A percentile compares a stretch with the other conserved stretches of the same genome.
Evolutionary conservation across 1,140 invertebrate genomes (phyloP).

Genomic region (Aporrectodea caliginosa): DNA sequence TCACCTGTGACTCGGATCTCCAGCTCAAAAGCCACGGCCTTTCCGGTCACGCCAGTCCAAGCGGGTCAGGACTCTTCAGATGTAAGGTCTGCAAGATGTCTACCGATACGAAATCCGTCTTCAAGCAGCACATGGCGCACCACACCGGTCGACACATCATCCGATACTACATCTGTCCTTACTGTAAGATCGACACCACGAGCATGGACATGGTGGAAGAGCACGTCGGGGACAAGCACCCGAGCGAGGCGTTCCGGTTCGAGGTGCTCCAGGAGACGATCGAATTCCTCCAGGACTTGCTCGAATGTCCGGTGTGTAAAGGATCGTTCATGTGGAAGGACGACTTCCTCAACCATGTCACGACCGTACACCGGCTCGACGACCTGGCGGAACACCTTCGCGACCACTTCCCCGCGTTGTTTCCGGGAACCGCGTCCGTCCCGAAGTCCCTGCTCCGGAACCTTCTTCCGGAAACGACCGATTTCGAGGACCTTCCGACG

Average conservation of each 20-base stretch:
- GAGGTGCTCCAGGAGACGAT: slow-evolving; percentile 26
- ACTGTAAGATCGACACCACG: slow-evolving; percentile 18
- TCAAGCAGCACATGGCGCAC: neutral
- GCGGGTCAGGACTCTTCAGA: neutral
- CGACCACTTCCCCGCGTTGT: neutral
- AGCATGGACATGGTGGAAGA: slow-evolving; percentile 22
- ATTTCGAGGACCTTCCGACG: neutral
- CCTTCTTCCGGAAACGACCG: slow-evolving; percentile 15
- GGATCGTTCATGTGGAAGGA: slow-evolving; percentile 8
- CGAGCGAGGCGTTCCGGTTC: slow-evolving; percentile 15
- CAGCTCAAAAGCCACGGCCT: neutral
- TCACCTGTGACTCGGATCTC: slow-evolving; percentile 6
- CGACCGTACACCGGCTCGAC: neutral
- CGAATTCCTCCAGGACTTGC: slow-evolving; percentile 18
- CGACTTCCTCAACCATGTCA: neutral
- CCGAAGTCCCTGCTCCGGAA: slow-evolving; percentile 10
- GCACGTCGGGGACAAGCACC: slow-evolving; percentile 21
- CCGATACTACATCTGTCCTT: slow-evolving; percentile 25
- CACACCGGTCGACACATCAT: slow-evolving; percentile 14
- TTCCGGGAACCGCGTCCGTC: neutral
- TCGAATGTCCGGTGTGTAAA: slow-evolving; percentile 4
- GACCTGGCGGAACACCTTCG: neutral
- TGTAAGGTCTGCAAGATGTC: slow-evolving; percentile 13
- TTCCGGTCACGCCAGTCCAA: neutral
- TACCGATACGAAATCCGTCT: neutral